Percentiles rank a stretch among this genome's conserved stretches.
These are phyloP conservation scores for Kuschelorhynchus macadamiae DNA, from an alignment of 2,888 invertebrate genomes.

Conservation along the genomic window DNA sequence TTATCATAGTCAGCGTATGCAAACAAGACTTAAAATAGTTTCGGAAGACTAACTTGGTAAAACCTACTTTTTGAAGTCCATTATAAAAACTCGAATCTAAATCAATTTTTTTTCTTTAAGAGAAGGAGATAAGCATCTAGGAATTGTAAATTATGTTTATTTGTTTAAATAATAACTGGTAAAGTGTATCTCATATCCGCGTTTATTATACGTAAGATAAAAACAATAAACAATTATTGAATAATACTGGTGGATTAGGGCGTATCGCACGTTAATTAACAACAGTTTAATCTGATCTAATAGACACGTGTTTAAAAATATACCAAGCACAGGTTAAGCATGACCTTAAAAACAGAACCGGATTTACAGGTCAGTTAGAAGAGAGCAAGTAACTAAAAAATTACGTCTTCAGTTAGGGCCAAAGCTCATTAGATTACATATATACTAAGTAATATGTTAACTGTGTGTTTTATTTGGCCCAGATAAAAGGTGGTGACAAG, in stretches of 20 bases:
- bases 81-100: constrained; percentile 3
- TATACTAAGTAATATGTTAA: too few relatives aligned
- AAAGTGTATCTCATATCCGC: constrained; percentile 24
- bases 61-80: not conserved
- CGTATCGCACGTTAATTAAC: constrained; percentile 36
- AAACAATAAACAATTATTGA: constrained; percentile 32
- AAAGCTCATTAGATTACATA: too few relatives aligned
- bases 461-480: too few relatives aligned
- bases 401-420: too few relatives aligned
- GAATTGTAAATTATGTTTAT: constrained; percentile 15
- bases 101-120: too few relatives aligned
- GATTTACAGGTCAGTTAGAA: not conserved
- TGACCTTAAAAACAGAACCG: constrained; percentile 1
- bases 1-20: too few relatives aligned
- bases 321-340: constrained; percentile 1
- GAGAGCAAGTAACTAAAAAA: not conserved
- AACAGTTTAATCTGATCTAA: constrained; percentile 32
- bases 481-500: too few relatives aligned
- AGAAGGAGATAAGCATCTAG: constrained; percentile 8
- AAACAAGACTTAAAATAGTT: too few relatives aligned
- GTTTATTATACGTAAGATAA: constrained; percentile 14
- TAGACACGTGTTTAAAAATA: not conserved
- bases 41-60: too few relatives aligned
- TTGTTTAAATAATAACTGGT: constrained; percentile 12
- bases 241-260: constrained; percentile 26